Evolutionary conservation across 2,113 vertebrate genomes (phyloP), one percentile per base, ranked within the genome.

Genomic region (Antechinus stuartii): DNA sequence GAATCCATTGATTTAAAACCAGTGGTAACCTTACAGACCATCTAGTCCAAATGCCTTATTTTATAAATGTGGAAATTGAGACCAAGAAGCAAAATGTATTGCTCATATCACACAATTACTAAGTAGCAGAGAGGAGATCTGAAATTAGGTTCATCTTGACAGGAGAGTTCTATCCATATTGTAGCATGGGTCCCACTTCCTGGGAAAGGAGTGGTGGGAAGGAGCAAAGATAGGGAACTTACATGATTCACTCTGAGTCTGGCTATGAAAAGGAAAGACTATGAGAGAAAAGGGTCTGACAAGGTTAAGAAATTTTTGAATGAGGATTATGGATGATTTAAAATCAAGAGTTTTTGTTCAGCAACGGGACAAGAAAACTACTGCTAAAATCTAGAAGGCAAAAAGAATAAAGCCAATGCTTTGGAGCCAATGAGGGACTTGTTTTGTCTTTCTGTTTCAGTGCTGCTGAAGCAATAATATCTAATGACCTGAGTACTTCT

Each of bases 301-400:
- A 23, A 9, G 0, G 42, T 25, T 35, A 91, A 91, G 22, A 89
- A 95, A 50, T 61, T 55, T 54, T 42, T 19, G 90, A 76, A 90
- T 90, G 30, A 61, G 54, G 27, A n/a, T 94, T 94, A 68, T 50
- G 90, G 50, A 14, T 95, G 90, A 94, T 24, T 91, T 57, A 54
- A 95, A 97, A 96, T 96, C 91, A 47, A 95, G 94, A 97, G 91
- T 53, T 61, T 96, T 96, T 97, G 95, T 95, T 97, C 94, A 91
- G 96, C 93, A 54, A 61, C 42, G 84, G 95, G 57, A 96, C 95
- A 96, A 94, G 94, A 96, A 95, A 96, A 95, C 50, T 27, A 9
- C 95, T 7, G 19, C 90, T 57, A 24, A 92, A 94, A 96, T 93
- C 91, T 56, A 91, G 89, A 61, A 93, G 93, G 90, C 55, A 52